Evolutionary conservation across 1,140 invertebrate species (phyloP).

Genomic region (Cotesia glomerata): DNA sequence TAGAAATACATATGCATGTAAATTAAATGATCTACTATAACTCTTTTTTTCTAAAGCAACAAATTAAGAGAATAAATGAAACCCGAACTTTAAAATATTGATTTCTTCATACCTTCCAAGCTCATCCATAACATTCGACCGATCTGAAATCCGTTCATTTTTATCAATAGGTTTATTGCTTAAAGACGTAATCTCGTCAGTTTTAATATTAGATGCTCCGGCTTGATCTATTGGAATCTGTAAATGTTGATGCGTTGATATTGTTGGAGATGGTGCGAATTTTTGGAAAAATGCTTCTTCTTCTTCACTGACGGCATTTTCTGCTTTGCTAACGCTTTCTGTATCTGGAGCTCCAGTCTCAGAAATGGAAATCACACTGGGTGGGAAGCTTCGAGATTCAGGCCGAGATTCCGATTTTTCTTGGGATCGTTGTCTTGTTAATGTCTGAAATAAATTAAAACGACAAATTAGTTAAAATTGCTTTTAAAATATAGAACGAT

Average conservation of each 20-base stretch:
- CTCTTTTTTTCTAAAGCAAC: background rate
- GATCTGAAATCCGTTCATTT: conserved; percentile 24
- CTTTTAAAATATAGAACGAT: too few relatives aligned
- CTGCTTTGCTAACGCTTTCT: conserved; percentile 30
- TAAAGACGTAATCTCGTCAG: conserved; percentile 35
- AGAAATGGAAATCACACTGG: conserved; percentile 46
- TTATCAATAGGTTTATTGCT: conserved; percentile 32
- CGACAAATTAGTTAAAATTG: too few relatives aligned
- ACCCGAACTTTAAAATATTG: background rate
- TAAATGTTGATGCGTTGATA: conserved; percentile 35
- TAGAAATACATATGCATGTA: too few relatives aligned
- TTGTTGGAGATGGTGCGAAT: conserved; percentile 40
- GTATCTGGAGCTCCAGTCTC: conserved; percentile 36
- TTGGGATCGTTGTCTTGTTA: conserved; percentile 50
- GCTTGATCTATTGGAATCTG: conserved; percentile 46
- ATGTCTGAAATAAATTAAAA: conserved; percentile 41
- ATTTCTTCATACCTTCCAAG: conserved; percentile 44
- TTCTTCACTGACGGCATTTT: conserved; percentile 36
- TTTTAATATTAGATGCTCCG: conserved; percentile 31
- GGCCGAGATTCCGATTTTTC: conserved; percentile 47
- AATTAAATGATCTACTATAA: background rate
- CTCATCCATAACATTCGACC: conserved; percentile 44
- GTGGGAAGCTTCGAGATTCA: conserved; percentile 58
- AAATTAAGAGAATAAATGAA: conserved; percentile 1
- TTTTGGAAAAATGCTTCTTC: conserved; percentile 58